Evolutionary conservation across 2,888 invertebrate species (phyloP).

Genomic region (Perizoma flavofasciatum): DNA sequence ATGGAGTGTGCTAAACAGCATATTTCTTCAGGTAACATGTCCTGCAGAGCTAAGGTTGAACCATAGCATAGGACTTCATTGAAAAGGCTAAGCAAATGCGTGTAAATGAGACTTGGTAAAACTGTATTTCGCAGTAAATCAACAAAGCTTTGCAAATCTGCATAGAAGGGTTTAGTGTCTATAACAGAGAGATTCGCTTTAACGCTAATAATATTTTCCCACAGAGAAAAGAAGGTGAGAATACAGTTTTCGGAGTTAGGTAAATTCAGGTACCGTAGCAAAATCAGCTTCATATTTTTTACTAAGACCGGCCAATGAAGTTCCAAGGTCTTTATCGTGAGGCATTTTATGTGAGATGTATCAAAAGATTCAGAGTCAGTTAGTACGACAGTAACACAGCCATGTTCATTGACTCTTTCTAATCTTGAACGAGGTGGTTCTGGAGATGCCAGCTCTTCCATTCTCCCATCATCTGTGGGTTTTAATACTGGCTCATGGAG

Average conservation of each 20-base stretch:
- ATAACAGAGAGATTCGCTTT: slow-evolving; percentile 95
- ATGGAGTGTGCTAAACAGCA: slow-evolving; percentile 93
- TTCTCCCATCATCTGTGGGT: slow-evolving; percentile 55
- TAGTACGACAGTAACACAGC: slow-evolving; percentile 85
- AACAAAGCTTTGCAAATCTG: slow-evolving; percentile 92
- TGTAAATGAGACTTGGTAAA: slow-evolving; percentile 92
- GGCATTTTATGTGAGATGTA: slow-evolving; percentile 93
- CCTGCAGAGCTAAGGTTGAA: slow-evolving; percentile 94
- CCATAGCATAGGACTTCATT: slow-evolving; percentile 96
- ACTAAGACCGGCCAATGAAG: slow-evolving; percentile 93
- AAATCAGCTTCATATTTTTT: slow-evolving; percentile 85
- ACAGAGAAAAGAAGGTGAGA: slow-evolving; percentile 92
- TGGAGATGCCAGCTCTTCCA: slow-evolving; percentile 61
- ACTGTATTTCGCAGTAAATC: slow-evolving; percentile 87
- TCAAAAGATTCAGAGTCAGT: slow-evolving; percentile 93
- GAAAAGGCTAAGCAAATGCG: slow-evolving; percentile 92
- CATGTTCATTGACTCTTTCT: slow-evolving; percentile 74
- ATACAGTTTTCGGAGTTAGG: slow-evolving; percentile 87
- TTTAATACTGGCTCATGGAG: slow-evolving; percentile 74
- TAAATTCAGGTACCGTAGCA: slow-evolving; percentile 83
- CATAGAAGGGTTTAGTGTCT: slow-evolving; percentile 94
- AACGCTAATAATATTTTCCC: slow-evolving; percentile 96
- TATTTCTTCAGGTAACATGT: slow-evolving; percentile 94
- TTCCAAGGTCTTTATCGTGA: slow-evolving; percentile 93
- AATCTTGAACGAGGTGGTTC: slow-evolving; percentile 66